Base-by-base conservation (phyloP, 2,888 invertebrate species). In the Metacarcinus magister region DNA sequence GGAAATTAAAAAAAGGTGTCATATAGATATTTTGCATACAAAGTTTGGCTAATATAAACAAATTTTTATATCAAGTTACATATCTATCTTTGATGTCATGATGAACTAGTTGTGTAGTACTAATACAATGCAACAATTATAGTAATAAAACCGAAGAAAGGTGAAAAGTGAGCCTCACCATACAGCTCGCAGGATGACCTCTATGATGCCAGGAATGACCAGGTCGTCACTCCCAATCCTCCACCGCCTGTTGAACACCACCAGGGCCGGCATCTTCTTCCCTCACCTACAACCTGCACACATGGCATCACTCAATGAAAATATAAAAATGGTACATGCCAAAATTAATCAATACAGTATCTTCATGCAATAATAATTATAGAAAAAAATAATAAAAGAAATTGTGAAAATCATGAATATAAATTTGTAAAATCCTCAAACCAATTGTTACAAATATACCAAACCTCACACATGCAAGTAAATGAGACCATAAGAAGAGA, bases 151-250 rank as follows among this genome's bases (percentile, higher is more conserved):
- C 2, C 19, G 46, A 91, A 48, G 4, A 28, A n/a, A 91, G n/a
- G n/a, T 19, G n/a, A 87, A 87, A 2, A 60, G n/a, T 32, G 32
- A 23, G 43, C 60, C 95, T 95, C 60, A 97, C 97, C 97, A 97
- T 82, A 89, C 96, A 94, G 94, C 46, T 82, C 97, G 96, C n/a
- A 97, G 87, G 23, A 95, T n/a, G 19, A 96, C 94, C 87, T 97
- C 97, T 32, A 97, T 87, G 67, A 96, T 93, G 91, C 98, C 99
- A 60, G 99, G 99, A 97, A 99, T 99, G 91, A 99, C 99, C 97
- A 99, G 98, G 98, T 99, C 99, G 98, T 99, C 99, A 97, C 99
- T 98, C 97, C 98, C 99, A 97, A 99, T 98, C 97, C 98, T 98
- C 99, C 99, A 99, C 98, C 99, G 98, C 97, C 99, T 98, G 97